Base-by-base conservation (phyloP, 2,888 invertebrate genomes). In the Drosophila diplacantha region DNA sequence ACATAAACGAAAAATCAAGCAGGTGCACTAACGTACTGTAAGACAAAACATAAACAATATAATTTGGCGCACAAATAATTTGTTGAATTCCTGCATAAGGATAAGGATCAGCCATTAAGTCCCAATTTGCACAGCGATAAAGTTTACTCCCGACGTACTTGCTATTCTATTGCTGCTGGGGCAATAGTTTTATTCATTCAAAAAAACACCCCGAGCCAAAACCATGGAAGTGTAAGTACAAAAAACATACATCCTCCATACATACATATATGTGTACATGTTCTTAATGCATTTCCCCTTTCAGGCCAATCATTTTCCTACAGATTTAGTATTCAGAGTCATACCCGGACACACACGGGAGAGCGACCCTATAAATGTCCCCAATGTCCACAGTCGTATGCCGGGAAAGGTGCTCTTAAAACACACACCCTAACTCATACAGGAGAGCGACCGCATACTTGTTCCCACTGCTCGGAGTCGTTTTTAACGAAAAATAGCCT, bases 221-320 rank as follows among this genome's bases (percentile, higher is more conserved):
- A 16, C 8, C 9, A 35, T 35, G 35, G 35, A 35, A 16, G 35
- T 35, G 35, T 35, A 35, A 35, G 35, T 35, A 35, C 35, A 35
- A 4, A 35, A 16, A 16, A 16, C n/a, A 34, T n/a, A 8, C n/a
- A 34, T n/a, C n/a, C n/a, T n/a, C n/a, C n/a, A n/a, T 26, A 7
- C 26, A 26, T 8, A 2, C 24, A 26, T 26, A 24, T 4, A 22
- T 22, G 5, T 14, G 14, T 5, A 7, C 2, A 32, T 12, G 5
- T 31, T 5, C 12, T 31, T 1, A 34, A 34, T 34, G 8, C 8
- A 16, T 35, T 35, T 16, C 6, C 14, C 9, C 3, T 9, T 4
- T 16, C 3, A 35, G 35, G 16, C 35, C n/a, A 16, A 35, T 35
- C n/a, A n/a, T n/a, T n/a, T n/a, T n/a, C n/a, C n/a, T n/a, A n/a